Evolutionary conservation across 53 echinoderm and acorn worm genomes (phyloP).

Genomic region (Paracentrotus lividus): DNA sequence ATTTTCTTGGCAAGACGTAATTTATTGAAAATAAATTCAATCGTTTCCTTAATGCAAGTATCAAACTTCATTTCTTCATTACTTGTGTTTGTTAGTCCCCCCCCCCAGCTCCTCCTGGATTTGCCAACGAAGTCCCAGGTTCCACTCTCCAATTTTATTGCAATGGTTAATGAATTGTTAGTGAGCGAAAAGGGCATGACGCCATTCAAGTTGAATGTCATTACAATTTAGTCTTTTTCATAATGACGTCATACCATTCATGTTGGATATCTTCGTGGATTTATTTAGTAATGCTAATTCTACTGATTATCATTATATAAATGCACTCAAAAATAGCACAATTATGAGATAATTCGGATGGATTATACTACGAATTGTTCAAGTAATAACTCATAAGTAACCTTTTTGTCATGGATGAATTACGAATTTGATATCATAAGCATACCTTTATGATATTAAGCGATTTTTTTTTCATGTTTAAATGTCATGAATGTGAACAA

Average conservation of each 20-base stretch:
- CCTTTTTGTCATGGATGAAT: neutral
- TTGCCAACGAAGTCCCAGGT: neutral
- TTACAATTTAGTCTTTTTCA: neutral
- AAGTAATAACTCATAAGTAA: neutral
- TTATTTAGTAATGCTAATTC: neutral
- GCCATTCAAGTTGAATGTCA: constrained; percentile 13
- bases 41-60: no score
- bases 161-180: neutral
- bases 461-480: no score
- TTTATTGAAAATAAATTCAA: no score
- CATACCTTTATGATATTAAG: no score
- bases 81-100: no score
- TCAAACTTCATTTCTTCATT: no score
- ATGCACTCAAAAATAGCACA: neutral
- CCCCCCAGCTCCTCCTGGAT: no score
- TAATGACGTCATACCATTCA: constrained; percentile 29
- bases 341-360: neutral
- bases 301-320: neutral
- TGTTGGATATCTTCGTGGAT: neutral
- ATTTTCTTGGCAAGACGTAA: no score
- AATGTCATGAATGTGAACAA: no score
- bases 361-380: neutral
- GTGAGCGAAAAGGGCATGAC: neutral
- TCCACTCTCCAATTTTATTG: neutral
- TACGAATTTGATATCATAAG: neutral